Percentiles rank a stretch among this genome's conserved stretches.
Evolutionary conservation across 2,888 invertebrate species (phyloP).

Genomic region (Acrobeloides nanus): DNA sequence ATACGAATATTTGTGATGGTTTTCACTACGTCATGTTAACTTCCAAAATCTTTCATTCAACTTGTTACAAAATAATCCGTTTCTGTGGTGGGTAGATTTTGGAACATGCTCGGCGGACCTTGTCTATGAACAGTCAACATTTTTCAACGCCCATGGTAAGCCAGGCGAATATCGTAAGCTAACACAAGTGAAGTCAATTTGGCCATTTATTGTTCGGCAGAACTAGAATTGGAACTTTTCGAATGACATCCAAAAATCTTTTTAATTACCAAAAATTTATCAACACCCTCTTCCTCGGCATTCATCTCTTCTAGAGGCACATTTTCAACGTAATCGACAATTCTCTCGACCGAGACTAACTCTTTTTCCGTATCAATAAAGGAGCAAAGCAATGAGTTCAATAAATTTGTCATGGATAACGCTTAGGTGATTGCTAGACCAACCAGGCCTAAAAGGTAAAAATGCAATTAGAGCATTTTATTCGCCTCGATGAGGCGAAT

Average conservation of each 20-base stretch:
- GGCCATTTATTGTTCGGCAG: slow-evolving; percentile 24
- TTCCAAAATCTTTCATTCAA: too few species aligned
- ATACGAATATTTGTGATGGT: too few species aligned
- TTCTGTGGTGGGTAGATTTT: too few species aligned
- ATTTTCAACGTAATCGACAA: slow-evolving; percentile 45
- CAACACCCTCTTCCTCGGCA: slow-evolving; percentile 17
- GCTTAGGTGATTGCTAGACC: slow-evolving; percentile 90
- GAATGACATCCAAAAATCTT: too few species aligned
- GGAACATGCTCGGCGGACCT: too few species aligned
- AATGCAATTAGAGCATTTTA: too few species aligned
- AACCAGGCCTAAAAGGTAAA: too few species aligned
- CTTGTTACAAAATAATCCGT: too few species aligned
- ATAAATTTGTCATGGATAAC: slow-evolving; percentile 74
- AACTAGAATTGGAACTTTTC: slow-evolving; percentile 9
- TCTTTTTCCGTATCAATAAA: slow-evolving; percentile 58
- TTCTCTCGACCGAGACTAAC: slow-evolving; percentile 50
- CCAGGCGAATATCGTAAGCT: slow-evolving; percentile 30
- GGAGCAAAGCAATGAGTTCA: slow-evolving; percentile 77
- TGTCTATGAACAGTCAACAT: too few species aligned
- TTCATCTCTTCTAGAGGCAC: slow-evolving; percentile 30
- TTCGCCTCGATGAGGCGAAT: too few species aligned
- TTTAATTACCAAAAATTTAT: slow-evolving; percentile 18
- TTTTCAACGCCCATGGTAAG: slow-evolving; percentile 34
- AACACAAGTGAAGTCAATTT: slow-evolving; percentile 29
- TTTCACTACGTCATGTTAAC: too few species aligned